A percentile compares a stretch with the other conserved stretches of the same genome.
phyloP scores from a whole-genome alignment of 2,797 vertebrate genomes.

The Enteromius radiatus region DNA sequence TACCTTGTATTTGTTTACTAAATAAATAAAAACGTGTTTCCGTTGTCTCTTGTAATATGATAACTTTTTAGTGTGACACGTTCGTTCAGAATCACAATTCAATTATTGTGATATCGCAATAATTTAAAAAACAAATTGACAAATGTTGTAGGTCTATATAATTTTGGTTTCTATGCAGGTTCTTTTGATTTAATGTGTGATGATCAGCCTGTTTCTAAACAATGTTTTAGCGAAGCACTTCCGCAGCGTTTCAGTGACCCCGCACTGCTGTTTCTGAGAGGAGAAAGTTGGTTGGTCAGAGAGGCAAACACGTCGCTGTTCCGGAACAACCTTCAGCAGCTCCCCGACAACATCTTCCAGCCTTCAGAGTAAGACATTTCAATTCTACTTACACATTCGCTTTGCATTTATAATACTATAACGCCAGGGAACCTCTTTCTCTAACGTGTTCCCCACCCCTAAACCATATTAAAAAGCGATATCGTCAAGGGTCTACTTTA shows the following conservation, averaged over 20 bases:
- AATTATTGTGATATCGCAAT: not conserved
- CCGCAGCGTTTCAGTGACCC: slow-evolving; percentile 18
- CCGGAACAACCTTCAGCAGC: slow-evolving; percentile 31
- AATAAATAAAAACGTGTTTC: not conserved
- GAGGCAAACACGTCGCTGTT: slow-evolving; percentile 7
- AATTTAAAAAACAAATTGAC: not conserved
- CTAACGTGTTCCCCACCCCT: not conserved
- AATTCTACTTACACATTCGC: slow-evolving; percentile 20
- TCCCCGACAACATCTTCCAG: slow-evolving; percentile 62
- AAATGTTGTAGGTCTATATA: not conserved
- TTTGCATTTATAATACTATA: not conserved
- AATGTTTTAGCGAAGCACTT: slow-evolving; percentile 2
- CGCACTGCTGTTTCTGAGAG: slow-evolving; percentile 10
- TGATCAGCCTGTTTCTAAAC: not conserved
- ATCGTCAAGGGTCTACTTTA: not conserved
- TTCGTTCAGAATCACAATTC: not conserved
- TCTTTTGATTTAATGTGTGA: not conserved
- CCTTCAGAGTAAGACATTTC: slow-evolving; percentile 68
- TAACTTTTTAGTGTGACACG: not conserved
- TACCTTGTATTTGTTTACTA: not conserved
- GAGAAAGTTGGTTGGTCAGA: slow-evolving; percentile 37
- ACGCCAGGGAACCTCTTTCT: not conserved
- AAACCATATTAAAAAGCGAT: not conserved
- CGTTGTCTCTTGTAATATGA: too few relatives aligned
- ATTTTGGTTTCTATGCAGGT: not conserved